Percentiles rank a stretch among this genome's conserved stretches.
phyloP scores from a whole-genome alignment of 2,888 invertebrate genomes.

The Acanthoscelides obtectus region DNA sequence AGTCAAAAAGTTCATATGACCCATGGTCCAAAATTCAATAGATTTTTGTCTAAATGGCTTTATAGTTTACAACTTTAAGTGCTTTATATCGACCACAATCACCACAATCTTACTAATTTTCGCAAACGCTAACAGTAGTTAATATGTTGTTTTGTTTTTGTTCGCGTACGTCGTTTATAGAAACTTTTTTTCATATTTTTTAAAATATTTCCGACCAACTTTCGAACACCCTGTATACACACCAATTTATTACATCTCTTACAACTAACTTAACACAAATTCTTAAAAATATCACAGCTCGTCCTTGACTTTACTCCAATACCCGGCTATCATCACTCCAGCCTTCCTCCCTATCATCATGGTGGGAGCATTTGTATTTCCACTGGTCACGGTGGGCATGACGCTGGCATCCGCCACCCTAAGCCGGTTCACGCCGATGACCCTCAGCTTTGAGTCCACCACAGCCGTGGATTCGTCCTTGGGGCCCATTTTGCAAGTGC shows the following conservation, averaged over 20 bases:
- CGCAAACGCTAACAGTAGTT: no score
- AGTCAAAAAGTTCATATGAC: no score
- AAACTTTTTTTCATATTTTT: no score
- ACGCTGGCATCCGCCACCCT: constrained; percentile 76
- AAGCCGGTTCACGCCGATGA: constrained; percentile 62
- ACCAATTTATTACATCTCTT: not conserved
- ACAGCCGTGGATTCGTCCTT: constrained; percentile 56
- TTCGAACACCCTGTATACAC: no score
- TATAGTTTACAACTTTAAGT: no score
- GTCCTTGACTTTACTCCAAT: constrained; percentile 31
- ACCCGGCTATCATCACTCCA: constrained; percentile 46
- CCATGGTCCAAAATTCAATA: no score
- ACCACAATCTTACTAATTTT: no score
- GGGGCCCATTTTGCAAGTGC: constrained; percentile 58
- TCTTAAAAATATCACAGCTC: constrained; percentile 30
- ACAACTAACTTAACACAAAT: not conserved
- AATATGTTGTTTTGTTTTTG: no score
- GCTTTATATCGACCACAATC: no score
- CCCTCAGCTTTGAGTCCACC: constrained; percentile 63
- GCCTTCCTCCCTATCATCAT: constrained; percentile 51
- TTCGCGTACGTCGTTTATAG: no score
- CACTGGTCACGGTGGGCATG: constrained; percentile 67
- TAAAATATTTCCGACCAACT: no score
- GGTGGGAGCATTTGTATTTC: constrained; percentile 53
- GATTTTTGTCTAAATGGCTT: no score